Percentiles rank a stretch among this genome's conserved stretches.
phyloP scores from a whole-genome alignment of 2,113 vertebrate species.

The Argyrosomus japonicus region DNA sequence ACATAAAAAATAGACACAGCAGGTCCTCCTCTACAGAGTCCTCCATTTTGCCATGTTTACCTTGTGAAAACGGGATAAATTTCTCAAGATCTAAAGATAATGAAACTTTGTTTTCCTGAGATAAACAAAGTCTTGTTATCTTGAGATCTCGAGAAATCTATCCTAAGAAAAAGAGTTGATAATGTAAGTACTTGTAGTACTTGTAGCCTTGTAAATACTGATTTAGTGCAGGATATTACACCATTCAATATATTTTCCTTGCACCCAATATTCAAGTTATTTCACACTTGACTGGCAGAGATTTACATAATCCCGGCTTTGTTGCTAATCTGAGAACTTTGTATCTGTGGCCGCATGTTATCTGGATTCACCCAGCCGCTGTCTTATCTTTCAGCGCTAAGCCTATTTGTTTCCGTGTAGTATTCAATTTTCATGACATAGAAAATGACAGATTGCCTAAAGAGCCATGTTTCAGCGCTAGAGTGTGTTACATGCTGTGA shows the following conservation, averaged over 20 bases:
- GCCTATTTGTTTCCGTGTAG: constrained; percentile 56
- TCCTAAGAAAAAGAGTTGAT: too few species aligned
- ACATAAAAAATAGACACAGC: too few species aligned
- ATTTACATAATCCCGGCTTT: constrained; percentile 72
- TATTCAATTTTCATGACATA: constrained; percentile 26
- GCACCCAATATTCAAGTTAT: background rate
- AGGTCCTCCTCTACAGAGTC: too few species aligned
- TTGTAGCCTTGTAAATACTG: background rate
- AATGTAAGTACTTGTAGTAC: too few species aligned
- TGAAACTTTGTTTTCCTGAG: too few species aligned
- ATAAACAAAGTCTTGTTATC: too few species aligned
- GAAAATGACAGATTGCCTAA: constrained; percentile 44
- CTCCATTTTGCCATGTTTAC: too few species aligned
- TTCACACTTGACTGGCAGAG: constrained; percentile 33
- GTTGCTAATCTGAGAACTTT: constrained; percentile 70
- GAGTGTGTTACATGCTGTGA: constrained; percentile 38
- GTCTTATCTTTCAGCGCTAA: constrained; percentile 49
- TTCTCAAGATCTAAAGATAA: too few species aligned
- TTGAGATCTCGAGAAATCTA: too few species aligned
- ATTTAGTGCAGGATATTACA: background rate
- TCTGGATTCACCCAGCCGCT: constrained; percentile 49
- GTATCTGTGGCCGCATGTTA: constrained; percentile 53
- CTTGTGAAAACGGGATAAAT: too few species aligned
- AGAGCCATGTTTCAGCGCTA: constrained; percentile 25
- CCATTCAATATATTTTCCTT: background rate